Evolutionary conservation across 1,140 invertebrate species (phyloP), one percentile per base, ranked within the genome.

Genomic region (Ceratosolen solmsi): DNA sequence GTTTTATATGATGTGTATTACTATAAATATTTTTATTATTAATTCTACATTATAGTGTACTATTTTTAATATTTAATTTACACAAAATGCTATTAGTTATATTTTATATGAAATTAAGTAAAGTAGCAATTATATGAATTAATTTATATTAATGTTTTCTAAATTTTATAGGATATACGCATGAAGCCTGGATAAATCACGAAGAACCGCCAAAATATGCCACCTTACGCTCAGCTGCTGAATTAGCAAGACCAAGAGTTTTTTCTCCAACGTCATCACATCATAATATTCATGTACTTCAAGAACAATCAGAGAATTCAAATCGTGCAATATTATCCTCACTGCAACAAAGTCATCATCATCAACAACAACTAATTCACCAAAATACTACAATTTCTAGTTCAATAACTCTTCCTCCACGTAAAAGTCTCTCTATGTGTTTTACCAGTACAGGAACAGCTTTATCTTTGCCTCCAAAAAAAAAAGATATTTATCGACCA

Each of bases 401-500:
- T 38, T 90, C 90, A 84, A 73, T 85, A 0, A 79, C 86, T 3
- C 38, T 87, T 38, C 92, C 93, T 75, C 93, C 93, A 81, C 92
- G 93, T 84, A 95, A 95, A 88, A 95, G 95, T 46, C 91, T 95
- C 38, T 93, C 95, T 8, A 95, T 96, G 94, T 96, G 95, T 87
- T 96, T 95, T 89, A 96, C 95, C 30, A 96, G 95, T 89, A 96
- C 95, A 4, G 96, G 96, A 7, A 94, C 95, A 7, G 94, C 96
- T 20, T 89, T 97, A 0, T 96, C 96, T 72, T 88, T 97, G 82
- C 96, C 96, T 49, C 96, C 96, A 0, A 97, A 97, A 88, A 96
- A 97, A 90, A 97, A 97, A 89, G 96, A 97, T 88, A 97, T 97
- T 82, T 97, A 96, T 89, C 92, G 96, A 71, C 96, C 96, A 0